A percentile compares a stretch with the other conserved stretches of the same genome.
Conservation (phyloP, 2,888 invertebrate species). For the Synergus itoensis region DNA sequence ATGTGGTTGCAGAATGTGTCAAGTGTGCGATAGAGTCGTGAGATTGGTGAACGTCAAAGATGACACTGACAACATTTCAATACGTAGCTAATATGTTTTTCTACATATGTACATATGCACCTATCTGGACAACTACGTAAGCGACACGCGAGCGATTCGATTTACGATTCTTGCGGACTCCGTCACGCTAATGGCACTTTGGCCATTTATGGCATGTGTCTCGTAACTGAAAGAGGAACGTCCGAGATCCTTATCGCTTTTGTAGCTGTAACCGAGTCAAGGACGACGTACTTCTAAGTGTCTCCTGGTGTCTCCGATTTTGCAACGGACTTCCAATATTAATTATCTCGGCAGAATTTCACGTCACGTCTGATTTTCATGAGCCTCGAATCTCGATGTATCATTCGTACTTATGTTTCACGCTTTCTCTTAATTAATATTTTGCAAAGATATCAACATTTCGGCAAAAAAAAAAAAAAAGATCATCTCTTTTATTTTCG, state of each 20-base stretch:
- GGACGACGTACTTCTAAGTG: conserved; percentile 32
- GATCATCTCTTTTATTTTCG: not conserved
- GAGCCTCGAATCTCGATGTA: not conserved
- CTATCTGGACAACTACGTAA: conserved; percentile 32
- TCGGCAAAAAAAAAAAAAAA: not conserved
- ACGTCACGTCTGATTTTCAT: conserved; percentile 3
- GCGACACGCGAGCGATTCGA: conserved; percentile 33
- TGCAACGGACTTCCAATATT: conserved; percentile 14
- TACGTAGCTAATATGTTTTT: conserved; percentile 34
- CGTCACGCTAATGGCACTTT: conserved; percentile 44
- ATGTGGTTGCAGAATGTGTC: not conserved
- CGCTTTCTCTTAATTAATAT: not conserved
- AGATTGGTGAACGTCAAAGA: conserved; percentile 1
- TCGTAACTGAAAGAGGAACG: conserved; percentile 41
- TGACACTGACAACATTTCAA: conserved; percentile 39
- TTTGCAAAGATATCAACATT: not conserved
- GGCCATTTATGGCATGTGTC: conserved; percentile 40
- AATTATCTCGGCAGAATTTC: conserved; percentile 14
- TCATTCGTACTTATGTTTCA: not conserved
- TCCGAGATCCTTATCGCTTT: conserved; percentile 41
- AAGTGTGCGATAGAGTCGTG: not conserved
- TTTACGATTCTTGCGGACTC: conserved; percentile 40
- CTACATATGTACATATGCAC: conserved; percentile 30
- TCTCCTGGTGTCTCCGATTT: conserved; percentile 11
- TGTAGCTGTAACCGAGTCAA: conserved; percentile 39